Base-by-base conservation (phyloP, 1,140 invertebrate genomes). In the Meloidogyne exigua region DNA sequence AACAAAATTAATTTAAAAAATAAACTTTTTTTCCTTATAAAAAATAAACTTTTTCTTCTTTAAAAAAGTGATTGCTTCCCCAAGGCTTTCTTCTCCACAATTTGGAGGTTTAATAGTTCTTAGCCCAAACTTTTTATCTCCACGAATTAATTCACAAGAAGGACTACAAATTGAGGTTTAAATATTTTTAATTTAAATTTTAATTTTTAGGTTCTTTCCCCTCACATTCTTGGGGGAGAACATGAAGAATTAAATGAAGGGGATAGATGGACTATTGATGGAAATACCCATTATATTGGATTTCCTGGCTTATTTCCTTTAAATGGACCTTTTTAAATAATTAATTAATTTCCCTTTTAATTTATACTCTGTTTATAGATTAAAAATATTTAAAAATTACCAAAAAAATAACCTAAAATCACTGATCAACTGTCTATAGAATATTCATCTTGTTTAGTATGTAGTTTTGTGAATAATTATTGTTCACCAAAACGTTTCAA, bases 51-150 rank as follows among this genome's bases (percentile, higher is more conserved):
- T 68, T 32, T n/a, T 75, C 21, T 75, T 7, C 12, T 12, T 11
- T 36, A 63, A 28, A 32, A 32, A 49, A 49, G 44, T 49, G 44
- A 13, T 49, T 18, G 23, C 74, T 28, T 44, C 65, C 12, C 77
- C 77, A 39, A 68, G 63, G 36, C 26, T 78, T 3, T 18, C 23
- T 12, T 78, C 77, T 18, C 78, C 77, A 13, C 32, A 78, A n/a
- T 11, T 42, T 5, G 15, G 81, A 23, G 64, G 76, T 4, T 28
- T 78, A 25, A 26, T 64, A 25, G 77, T 78, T 39, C 77, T 78
- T 28, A 80, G 78, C 62, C 77, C 77, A 10, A 26, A 44, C 10
- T 32, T 78, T 18, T 57, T 78, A 15, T 72, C 77, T 44, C 77
- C 76, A 21, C 64, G 57, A 23, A 63, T 69, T 23, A 64, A 66